Percentiles rank a stretch among this genome's conserved stretches.
Conservation (phyloP, 2,797 vertebrate genomes). For the Octomys mimax region DNA sequence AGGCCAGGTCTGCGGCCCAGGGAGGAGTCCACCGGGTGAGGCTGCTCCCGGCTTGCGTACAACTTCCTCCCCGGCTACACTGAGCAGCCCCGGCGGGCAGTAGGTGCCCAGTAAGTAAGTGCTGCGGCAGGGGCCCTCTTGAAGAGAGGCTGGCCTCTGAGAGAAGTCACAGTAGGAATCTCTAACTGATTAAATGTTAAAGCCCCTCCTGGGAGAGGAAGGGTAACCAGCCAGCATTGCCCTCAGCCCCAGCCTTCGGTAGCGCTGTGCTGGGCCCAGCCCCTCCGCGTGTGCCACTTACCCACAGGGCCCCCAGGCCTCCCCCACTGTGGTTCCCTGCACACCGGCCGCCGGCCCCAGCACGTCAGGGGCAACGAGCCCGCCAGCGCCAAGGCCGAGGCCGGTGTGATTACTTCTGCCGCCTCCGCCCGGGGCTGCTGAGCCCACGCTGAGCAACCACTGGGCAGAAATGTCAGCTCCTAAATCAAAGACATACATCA, state of each 20-base stretch:
- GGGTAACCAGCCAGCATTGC: accelerated
- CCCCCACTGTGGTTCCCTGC: accelerated
- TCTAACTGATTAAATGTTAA: neutral
- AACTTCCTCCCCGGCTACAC: accelerated
- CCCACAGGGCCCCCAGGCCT: neutral
- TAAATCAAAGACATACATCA: conserved; percentile 83
- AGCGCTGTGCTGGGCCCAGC: neutral
- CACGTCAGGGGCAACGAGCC: accelerated
- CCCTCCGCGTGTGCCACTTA: accelerated
- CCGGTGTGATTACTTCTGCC: accelerated
- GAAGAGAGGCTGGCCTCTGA: neutral
- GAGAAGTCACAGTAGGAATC: neutral
- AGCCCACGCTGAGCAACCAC: conserved; percentile 63
- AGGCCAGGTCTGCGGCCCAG: accelerated
- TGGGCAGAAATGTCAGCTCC: conserved; percentile 82
- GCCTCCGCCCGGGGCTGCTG: neutral
- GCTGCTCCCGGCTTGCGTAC: accelerated
- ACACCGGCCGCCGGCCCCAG: neutral
- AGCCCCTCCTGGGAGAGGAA: neutral
- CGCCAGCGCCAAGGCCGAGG: accelerated
- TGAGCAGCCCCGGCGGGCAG: accelerated
- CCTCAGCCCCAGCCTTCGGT: neutral
- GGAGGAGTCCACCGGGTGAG: neutral
- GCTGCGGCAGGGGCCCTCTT: accelerated
- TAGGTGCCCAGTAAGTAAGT: neutral